A percentile compares a stretch with the other conserved stretches of the same genome.
phyloP scores from a whole-genome alignment of 2,888 invertebrate genomes.

The Drosophila birchii region DNA sequence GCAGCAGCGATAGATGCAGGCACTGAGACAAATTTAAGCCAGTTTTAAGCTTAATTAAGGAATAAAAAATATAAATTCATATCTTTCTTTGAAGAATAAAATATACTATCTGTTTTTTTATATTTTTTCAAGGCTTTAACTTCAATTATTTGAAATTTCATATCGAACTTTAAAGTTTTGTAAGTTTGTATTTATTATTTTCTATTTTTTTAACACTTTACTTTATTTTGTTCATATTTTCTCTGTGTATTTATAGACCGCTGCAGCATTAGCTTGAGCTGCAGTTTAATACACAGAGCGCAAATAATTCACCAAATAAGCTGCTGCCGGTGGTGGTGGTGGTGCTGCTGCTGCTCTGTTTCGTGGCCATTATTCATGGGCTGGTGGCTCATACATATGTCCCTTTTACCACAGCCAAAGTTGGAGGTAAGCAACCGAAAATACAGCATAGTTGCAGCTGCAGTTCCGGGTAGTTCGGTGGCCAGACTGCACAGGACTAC shows the following conservation, averaged over 20 bases:
- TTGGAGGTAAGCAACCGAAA: slow-evolving; percentile 50
- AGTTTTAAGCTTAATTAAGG: neutral
- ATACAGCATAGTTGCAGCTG: slow-evolving; percentile 56
- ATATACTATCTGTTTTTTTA: too few species aligned
- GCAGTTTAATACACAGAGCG: slow-evolving; percentile 77
- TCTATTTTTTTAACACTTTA: too few species aligned
- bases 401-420: slow-evolving; percentile 1
- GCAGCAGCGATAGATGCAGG: slow-evolving; percentile 16
- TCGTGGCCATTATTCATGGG: slow-evolving; percentile 67
- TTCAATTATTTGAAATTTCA: neutral
- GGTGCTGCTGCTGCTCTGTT: slow-evolving; percentile 36
- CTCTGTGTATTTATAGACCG: slow-evolving; percentile 1
- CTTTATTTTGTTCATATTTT: neutral
- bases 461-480: neutral
- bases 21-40: neutral
- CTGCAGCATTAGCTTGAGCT: slow-evolving; percentile 72
- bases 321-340: slow-evolving; percentile 37
- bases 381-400: slow-evolving; percentile 28
- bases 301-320: slow-evolving; percentile 78
- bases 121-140: too few species aligned
- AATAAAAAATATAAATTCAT: neutral
- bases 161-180: fast-evolving
- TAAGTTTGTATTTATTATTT: too few species aligned
- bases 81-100: neutral
- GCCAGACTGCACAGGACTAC: slow-evolving; percentile 11